Percentiles rank a stretch among this genome's conserved stretches.
Evolutionary conservation across 2,888 invertebrate genomes (phyloP).

Genomic region (Orthosia cruda): DNA sequence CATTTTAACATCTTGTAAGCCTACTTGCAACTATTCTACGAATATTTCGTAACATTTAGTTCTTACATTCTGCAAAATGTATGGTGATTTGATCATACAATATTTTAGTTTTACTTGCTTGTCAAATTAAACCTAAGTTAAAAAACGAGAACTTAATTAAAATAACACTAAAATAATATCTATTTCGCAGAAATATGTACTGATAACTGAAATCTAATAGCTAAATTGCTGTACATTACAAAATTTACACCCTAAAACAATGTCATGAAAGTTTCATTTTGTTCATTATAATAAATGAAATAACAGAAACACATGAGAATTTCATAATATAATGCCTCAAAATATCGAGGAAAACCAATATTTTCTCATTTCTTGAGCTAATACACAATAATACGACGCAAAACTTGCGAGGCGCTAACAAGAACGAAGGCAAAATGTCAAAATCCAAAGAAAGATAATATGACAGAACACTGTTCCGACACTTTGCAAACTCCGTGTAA

Average conservation of each 20-base stretch:
- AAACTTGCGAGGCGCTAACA: constrained; percentile 89
- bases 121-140: constrained; percentile 18
- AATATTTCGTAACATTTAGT: constrained; percentile 14
- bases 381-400: constrained; percentile 89
- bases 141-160: constrained; percentile 38
- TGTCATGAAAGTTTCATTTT: constrained; percentile 58
- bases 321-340: constrained; percentile 38
- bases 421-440: constrained; percentile 89
- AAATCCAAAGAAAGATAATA: constrained; percentile 87
- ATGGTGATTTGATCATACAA: background rate
- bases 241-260: constrained; percentile 57
- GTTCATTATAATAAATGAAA: constrained; percentile 66
- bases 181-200: constrained; percentile 9
- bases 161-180: constrained; percentile 17
- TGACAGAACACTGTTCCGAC: constrained; percentile 87
- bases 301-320: constrained; percentile 55
- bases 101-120: constrained; percentile 15
- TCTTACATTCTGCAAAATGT: background rate
- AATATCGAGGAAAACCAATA: constrained; percentile 45
- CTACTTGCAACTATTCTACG: background rate
- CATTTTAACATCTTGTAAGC: background rate
- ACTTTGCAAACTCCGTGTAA: constrained; percentile 82
- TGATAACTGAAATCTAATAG: constrained; percentile 1
- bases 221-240: constrained; percentile 34
- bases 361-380: constrained; percentile 66